Percentiles rank a stretch among this genome's conserved stretches.
phyloP scores from a whole-genome alignment of 2,113 vertebrate genomes.

The Echinops telfairi region DNA sequence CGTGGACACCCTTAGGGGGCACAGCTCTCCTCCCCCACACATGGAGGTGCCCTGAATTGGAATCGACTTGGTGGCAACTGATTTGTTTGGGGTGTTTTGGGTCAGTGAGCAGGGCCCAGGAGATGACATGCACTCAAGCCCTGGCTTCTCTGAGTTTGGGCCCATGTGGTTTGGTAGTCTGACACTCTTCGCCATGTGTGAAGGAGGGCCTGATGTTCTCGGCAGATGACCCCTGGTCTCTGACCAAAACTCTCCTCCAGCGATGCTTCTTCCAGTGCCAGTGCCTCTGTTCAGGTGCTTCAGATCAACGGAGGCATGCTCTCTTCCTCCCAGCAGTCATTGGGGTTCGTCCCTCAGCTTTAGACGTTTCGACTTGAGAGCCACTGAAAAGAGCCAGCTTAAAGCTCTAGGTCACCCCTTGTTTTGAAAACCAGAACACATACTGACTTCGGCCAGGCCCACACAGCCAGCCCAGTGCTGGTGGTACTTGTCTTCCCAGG shows the following conservation, averaged over 20 bases:
- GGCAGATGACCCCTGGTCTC: background rate
- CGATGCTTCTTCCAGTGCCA: background rate
- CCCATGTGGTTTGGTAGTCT: background rate
- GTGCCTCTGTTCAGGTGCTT: background rate
- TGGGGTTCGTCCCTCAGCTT: background rate
- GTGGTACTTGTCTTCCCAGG: background rate
- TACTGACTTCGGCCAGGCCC: background rate
- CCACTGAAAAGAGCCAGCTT: background rate
- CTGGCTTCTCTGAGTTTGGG: background rate
- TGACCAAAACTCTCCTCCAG: background rate
- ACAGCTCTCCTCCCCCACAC: background rate
- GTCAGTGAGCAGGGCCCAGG: background rate
- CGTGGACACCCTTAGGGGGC: background rate
- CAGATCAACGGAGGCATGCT: background rate
- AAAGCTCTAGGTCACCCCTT: conserved; percentile 5
- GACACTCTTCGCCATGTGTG: background rate
- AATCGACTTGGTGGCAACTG: background rate
- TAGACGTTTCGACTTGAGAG: background rate
- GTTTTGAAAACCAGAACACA: background rate
- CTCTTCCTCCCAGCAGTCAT: conserved; percentile 1
- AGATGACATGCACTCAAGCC: background rate
- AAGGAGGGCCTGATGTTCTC: background rate
- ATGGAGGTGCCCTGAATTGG: background rate
- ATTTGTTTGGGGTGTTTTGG: too few relatives aligned
- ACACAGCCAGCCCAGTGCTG: background rate